A percentile compares a stretch with the other conserved stretches of the same genome.
phyloP scores from a whole-genome alignment of 2,797 vertebrate species.

The Xenentodon cancila region DNA sequence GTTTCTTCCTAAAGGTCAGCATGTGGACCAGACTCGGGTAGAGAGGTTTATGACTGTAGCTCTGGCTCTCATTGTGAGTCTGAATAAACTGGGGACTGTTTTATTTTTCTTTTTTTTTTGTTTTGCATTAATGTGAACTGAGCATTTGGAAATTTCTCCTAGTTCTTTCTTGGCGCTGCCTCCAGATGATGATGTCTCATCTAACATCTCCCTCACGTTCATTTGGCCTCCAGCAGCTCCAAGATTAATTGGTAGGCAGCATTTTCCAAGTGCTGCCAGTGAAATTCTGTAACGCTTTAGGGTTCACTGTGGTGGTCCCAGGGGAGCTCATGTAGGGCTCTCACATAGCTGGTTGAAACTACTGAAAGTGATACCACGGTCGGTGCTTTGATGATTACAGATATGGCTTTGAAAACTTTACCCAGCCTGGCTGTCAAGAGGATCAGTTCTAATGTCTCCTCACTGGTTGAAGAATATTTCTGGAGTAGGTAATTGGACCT shows the following conservation, averaged over 20 bases:
- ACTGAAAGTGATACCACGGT: slow-evolving; percentile 40
- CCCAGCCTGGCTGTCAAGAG: neutral
- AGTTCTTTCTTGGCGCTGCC: neutral
- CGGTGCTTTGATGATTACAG: slow-evolving; percentile 29
- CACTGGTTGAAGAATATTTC: neutral
- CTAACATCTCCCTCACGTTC: slow-evolving; percentile 15
- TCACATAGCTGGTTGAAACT: slow-evolving; percentile 30
- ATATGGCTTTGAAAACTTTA: slow-evolving; percentile 21
- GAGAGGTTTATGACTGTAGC: too few species aligned
- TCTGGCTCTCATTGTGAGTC: too few species aligned
- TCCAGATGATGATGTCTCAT: slow-evolving; percentile 20
- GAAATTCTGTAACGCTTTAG: slow-evolving; percentile 22
- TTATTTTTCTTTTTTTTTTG: too few species aligned
- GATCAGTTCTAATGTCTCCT: neutral
- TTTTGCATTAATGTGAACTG: too few species aligned
- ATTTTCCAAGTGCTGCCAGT: slow-evolving; percentile 37
- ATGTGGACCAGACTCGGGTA: too few species aligned
- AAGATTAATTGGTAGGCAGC: slow-evolving; percentile 27
- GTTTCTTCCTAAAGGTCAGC: too few species aligned
- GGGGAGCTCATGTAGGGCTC: slow-evolving; percentile 20
- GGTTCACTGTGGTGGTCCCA: slow-evolving; percentile 2
- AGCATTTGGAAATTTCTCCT: too few species aligned
- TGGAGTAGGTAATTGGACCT: neutral
- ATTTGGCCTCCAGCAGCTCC: slow-evolving; percentile 26
- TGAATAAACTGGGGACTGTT: too few species aligned